Conservation (phyloP, 2,797 vertebrate genomes). For the Anniella stebbinsi region DNA sequence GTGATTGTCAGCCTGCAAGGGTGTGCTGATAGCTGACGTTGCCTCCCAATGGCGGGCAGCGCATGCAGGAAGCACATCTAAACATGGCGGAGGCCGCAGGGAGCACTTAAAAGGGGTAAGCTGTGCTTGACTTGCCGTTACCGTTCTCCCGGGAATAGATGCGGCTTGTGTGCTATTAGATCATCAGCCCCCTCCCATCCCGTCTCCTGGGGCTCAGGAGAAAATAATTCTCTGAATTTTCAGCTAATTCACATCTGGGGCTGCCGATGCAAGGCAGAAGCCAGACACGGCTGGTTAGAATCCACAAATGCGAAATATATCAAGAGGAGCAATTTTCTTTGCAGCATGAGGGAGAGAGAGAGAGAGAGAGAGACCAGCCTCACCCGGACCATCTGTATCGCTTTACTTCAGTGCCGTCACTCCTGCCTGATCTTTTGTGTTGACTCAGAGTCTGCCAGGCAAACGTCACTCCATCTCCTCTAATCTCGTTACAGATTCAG, state of each 20-base stretch:
- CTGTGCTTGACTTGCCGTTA: neutral
- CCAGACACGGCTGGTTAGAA: neutral
- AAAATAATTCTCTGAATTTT: neutral
- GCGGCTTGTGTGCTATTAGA: neutral
- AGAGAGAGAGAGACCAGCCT: neutral
- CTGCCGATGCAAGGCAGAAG: neutral
- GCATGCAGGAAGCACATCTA: neutral
- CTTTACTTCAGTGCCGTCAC: neutral
- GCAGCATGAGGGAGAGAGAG: neutral
- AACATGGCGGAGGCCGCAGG: neutral
- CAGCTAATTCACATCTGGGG: neutral
- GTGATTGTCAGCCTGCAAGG: neutral
- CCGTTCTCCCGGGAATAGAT: neutral
- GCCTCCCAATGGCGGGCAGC: too few species aligned
- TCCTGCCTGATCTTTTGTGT: neutral
- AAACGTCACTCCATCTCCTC: slow-evolving; percentile 14
- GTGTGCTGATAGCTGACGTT: neutral
- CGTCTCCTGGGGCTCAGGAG: neutral
- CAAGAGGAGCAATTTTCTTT: neutral
- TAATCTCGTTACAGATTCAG: slow-evolving; percentile 25
- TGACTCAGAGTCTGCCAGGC: slow-evolving; percentile 3
- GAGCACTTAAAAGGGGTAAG: neutral
- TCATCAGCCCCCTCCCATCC: too few species aligned
- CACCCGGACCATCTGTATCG: neutral
- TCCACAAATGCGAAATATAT: neutral